Conservation (phyloP, 2,797 vertebrate species). For the Semaprochilodus insignis region DNA sequence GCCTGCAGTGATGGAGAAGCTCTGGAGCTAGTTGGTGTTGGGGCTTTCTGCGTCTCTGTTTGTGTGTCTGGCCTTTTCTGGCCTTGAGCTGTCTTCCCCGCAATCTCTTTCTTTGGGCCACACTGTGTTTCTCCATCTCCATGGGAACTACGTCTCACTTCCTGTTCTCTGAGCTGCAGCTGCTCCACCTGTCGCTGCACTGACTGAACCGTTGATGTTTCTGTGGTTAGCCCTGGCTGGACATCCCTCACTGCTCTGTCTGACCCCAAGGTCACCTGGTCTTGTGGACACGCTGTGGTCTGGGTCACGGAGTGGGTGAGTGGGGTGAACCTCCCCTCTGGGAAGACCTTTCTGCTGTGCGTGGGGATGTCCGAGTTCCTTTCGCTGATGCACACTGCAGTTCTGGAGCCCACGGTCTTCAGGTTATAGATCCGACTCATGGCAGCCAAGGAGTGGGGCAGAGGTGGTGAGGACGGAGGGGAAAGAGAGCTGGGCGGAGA, state of each 20-base stretch:
- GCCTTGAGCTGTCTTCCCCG: conserved; percentile 51
- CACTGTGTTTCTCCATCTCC: conserved; percentile 29
- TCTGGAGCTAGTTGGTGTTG: conserved; percentile 47
- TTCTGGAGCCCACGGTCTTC: conserved; percentile 72
- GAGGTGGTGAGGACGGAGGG: conserved; percentile 56
- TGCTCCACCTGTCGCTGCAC: conserved; percentile 79
- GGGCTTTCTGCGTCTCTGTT: conserved; percentile 46
- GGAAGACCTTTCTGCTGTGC: conserved; percentile 51
- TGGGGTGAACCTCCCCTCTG: conserved; percentile 53
- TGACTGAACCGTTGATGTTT: conserved; percentile 67
- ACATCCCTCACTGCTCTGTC: conserved; percentile 52
- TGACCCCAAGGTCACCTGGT: conserved; percentile 30
- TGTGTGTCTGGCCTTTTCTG: conserved; percentile 55
- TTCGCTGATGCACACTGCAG: conserved; percentile 70
- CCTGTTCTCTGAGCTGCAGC: conserved; percentile 75
- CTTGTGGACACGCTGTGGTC: conserved; percentile 18
- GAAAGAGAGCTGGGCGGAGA: conserved; percentile 56
- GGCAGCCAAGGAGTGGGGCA: conserved; percentile 66
- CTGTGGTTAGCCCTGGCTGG: conserved; percentile 62
- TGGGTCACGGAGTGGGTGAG: conserved; percentile 13
- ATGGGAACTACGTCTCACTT: conserved; percentile 57
- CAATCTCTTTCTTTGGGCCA: conserved; percentile 49
- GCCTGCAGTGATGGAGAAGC: conserved; percentile 31
- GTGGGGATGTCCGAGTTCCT: conserved; percentile 63
- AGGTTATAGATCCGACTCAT: conserved; percentile 83